phyloP scores from a whole-genome alignment of 2,888 invertebrate genomes.

The Caenorhabditis sp. region DNA sequence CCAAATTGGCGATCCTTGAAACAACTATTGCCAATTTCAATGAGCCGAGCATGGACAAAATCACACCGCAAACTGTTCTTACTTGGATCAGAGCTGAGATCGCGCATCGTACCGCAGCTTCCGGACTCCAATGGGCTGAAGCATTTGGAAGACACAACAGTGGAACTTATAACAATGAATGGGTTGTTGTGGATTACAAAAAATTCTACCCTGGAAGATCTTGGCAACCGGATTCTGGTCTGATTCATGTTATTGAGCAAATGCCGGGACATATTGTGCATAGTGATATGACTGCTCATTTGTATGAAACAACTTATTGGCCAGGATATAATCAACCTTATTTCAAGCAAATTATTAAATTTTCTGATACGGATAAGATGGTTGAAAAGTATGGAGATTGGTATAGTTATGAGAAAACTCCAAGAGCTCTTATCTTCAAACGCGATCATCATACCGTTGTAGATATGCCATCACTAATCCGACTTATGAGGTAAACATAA shows the following conservation, averaged over 20 bases:
- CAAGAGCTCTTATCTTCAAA: constrained; percentile 71
- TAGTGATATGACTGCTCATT: constrained; percentile 57
- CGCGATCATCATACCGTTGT: constrained; percentile 76
- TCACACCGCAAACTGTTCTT: constrained; percentile 76
- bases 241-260: constrained; percentile 83
- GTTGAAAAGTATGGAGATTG: constrained; percentile 76
- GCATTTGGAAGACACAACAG: constrained; percentile 79
- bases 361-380: constrained; percentile 76
- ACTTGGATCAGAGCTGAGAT: constrained; percentile 81
- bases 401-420: constrained; percentile 73
- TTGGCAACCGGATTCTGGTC: constrained; percentile 65
- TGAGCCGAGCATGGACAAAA: constrained; percentile 76
- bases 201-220: constrained; percentile 73
- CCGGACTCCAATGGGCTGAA: constrained; percentile 53
- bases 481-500: constrained; percentile 73
- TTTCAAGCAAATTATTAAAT: constrained; percentile 72
- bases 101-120: constrained; percentile 50
- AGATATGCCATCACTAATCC: constrained; percentile 77
- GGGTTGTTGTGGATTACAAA: constrained; percentile 79
- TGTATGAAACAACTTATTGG: constrained; percentile 77
- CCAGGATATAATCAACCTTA: constrained; percentile 79
- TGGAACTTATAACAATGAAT: constrained; percentile 85
- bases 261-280: constrained; percentile 72
- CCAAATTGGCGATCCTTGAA: constrained; percentile 77
- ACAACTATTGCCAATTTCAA: constrained; percentile 83